Evolutionary conservation across 2,888 invertebrate genomes (phyloP), one percentile per base, ranked within the genome.

Genomic region (Candidula unifasciata): DNA sequence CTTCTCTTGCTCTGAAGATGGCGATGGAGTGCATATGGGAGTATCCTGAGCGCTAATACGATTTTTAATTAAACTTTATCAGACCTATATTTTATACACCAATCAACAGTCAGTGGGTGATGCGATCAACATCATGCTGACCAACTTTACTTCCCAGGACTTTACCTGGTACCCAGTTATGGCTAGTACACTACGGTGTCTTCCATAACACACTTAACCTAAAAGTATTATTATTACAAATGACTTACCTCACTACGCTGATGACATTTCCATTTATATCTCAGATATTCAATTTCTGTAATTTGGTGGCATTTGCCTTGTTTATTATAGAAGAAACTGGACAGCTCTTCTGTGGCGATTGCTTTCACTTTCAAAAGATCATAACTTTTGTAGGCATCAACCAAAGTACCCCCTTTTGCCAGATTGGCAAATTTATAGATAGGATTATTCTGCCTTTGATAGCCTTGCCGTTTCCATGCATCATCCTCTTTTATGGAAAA

Each of bases 251-350:
- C 76, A 30, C 78, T 66, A 44, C 80, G 64, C 21, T 68, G 52
- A 13, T 33, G n/a, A 30, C 27, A 66, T 35, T 77, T 84, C 74
- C 77, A 71, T 30, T 69, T 74, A 96, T 92, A 99, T 96, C 0
- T 89, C n/a, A 91, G 83, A 82, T 90, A 92, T n/a, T 93, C 93
- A 33, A 87, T 60, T 81, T 90, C 89, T 3, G 88, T 89, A 33
- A 93, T 87, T 0, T 80, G 84, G 30, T 85, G 86, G 21, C 93
- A 92, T 80, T 90, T 89, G n/a, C 93, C 93, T 18, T 89, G 88
- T 35, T 52, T 60, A 87, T 92, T 89, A 85, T 93, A 93, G 73
- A 93, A 87, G 83, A 89, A 92, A 8, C 79, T 24, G 44, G 87
- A 88, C 52, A 93, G 89, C 74, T 93, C 92, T 35, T 87, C 87